Percentiles rank a stretch among this genome's conserved stretches.
Conservation (phyloP, 2,113 vertebrate species). For the Vombatus ursinus region DNA sequence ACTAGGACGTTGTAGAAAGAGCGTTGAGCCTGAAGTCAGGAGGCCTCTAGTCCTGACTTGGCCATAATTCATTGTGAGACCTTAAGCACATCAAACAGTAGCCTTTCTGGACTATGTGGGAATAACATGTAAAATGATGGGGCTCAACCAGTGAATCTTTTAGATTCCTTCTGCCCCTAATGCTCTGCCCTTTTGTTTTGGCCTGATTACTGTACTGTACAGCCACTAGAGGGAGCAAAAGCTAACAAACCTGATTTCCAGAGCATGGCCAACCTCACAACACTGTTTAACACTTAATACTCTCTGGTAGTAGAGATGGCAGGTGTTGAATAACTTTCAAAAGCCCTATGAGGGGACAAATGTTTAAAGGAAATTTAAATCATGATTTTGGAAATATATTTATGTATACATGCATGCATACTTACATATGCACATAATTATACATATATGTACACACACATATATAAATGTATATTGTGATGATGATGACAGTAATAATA, state of each 20-base stretch:
- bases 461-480: too few relatives aligned
- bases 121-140: background rate
- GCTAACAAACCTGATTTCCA: constrained; percentile 1
- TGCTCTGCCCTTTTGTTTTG: background rate
- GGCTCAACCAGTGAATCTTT: background rate
- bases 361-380: background rate
- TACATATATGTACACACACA: too few relatives aligned
- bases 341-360: background rate
- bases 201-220: constrained; percentile 31
- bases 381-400: constrained; percentile 12
- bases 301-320: fast-evolving
- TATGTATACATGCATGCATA: background rate
- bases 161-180: background rate
- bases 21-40: background rate
- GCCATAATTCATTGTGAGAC: background rate
- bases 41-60: background rate
- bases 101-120: background rate
- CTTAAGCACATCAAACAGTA: background rate
- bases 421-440: too few relatives aligned
- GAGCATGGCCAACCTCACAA: background rate
- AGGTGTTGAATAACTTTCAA: background rate
- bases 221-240: constrained; percentile 72
- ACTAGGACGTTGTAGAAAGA: background rate
- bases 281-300: fast-evolving
- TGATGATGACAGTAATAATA: too few relatives aligned